Percentiles rank a stretch among this genome's conserved stretches.
phyloP scores from a whole-genome alignment of 2,888 invertebrate species.

The Hypomecis atomaria region DNA sequence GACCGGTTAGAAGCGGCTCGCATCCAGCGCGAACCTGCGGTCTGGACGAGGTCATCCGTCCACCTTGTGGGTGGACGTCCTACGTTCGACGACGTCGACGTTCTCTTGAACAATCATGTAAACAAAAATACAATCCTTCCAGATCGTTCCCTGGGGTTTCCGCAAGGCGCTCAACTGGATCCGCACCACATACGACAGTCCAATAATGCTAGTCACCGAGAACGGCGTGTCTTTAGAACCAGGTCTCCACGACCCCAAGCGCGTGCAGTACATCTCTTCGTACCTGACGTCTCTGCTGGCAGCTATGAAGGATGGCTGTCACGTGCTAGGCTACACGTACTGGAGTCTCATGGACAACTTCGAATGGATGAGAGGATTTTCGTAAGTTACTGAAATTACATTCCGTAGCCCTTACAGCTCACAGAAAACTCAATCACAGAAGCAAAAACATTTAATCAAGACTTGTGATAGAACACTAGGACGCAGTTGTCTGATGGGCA shows the following conservation, averaged over 20 bases:
- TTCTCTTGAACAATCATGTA: too few relatives aligned
- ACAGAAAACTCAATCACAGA: too few relatives aligned
- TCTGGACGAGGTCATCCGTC: too few relatives aligned
- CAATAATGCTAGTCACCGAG: slow-evolving; percentile 84
- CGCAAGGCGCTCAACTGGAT: slow-evolving; percentile 86
- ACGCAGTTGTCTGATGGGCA: too few relatives aligned
- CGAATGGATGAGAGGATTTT: slow-evolving; percentile 91
- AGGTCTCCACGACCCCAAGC: slow-evolving; percentile 71
- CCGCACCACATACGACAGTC: slow-evolving; percentile 84
- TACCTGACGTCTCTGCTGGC: slow-evolving; percentile 75
- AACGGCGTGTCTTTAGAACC: slow-evolving; percentile 84
- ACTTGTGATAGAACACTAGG: too few relatives aligned
- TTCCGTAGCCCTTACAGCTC: too few relatives aligned
- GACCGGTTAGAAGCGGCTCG: too few relatives aligned
- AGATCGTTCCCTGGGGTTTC: slow-evolving; percentile 88
- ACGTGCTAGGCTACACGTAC: slow-evolving; percentile 87
- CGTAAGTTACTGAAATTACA: too few relatives aligned
- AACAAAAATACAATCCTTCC: slow-evolving; percentile 12
- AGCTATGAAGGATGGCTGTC: slow-evolving; percentile 84
- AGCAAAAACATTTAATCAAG: too few relatives aligned
- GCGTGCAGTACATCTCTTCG: slow-evolving; percentile 81
- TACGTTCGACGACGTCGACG: too few relatives aligned
- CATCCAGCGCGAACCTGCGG: too few relatives aligned
- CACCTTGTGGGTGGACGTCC: too few relatives aligned
- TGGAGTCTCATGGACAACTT: slow-evolving; percentile 94